These are phyloP conservation scores for Baryphthengus martii DNA, from an alignment of 2,113 vertebrate genomes.

Conservation along the genomic window DNA sequence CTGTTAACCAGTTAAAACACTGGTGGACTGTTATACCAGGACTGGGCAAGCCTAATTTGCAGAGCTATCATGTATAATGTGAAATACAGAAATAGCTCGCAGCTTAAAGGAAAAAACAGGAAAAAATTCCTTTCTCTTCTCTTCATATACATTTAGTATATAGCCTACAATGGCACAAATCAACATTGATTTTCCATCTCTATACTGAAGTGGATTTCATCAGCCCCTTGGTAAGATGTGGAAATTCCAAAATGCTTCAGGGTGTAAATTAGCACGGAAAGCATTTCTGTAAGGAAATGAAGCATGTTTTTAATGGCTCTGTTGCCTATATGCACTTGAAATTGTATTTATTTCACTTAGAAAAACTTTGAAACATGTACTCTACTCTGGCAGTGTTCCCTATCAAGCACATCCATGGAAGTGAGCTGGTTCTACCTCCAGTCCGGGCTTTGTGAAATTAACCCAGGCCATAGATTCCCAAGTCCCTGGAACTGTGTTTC, in stretches of 20 bases:
- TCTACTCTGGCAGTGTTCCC: rapidly evolving
- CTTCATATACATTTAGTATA: not conserved
- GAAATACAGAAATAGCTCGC: not conserved
- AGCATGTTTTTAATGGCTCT: not conserved
- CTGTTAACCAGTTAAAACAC: not conserved
- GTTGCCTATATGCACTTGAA: not conserved
- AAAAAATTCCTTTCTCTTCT: not conserved
- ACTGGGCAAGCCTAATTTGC: not conserved
- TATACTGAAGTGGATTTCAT: not conserved
- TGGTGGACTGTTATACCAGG: not conserved
- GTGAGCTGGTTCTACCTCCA: not conserved
- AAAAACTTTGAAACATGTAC: not conserved
- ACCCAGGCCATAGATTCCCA: not conserved
- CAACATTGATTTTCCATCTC: not conserved
- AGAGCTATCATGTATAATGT: not conserved
- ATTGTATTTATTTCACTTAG: not conserved
- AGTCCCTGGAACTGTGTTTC: not conserved
- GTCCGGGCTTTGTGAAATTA: not conserved
- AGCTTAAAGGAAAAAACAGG: not conserved
- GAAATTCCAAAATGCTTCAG: not conserved
- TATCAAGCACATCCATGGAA: rapidly evolving
- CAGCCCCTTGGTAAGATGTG: not conserved
- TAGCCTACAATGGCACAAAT: not conserved
- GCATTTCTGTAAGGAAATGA: not conserved
- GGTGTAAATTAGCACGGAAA: not conserved